Base-by-base conservation (phyloP, 2,888 invertebrate genomes). In the Andrena bucephala region DNA sequence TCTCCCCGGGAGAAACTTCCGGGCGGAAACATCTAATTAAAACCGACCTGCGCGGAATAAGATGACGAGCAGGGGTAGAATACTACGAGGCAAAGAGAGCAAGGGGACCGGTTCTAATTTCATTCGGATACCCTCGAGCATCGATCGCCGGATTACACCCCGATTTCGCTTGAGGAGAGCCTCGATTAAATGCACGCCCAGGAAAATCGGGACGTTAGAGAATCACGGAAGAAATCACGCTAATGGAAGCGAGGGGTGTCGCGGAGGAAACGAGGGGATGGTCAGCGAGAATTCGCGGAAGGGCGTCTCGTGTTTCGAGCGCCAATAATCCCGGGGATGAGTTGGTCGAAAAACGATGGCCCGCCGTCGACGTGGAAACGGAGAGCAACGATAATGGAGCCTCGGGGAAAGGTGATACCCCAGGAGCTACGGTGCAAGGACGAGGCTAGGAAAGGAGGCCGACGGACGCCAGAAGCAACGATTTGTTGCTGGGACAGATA, bases 321-420 rank as follows among this genome's bases (percentile, higher is more conserved):
- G 27, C n/a, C 72, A 27, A 63, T 68, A 72, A 81, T 81, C 66
- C 62, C 33, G 48, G 10, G 70, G 27, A 67, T 52, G 66, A 36
- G 60, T 81, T 81, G 67, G 31, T 78, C 66, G 81, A 68, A 33
- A 24, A 73, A 81, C 36, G 81, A 57, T 68, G 66, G 60, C 6
- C 29, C 13, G 4, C 2, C 50, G 52, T 27, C 52, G 81, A 74
- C 8, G 52, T 65, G 27, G 74, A 57, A 65, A 73, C 69, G 33
- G 48, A 68, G 31, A 62, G 59, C 20, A 71, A 59, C 75, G 71
- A 77, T 85, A 87, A 86, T 71, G 74, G 80, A 84, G 70, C 68
- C 71, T 24, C 59, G 50, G 68, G 59, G 52, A 57, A 60, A 63
- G 50, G 57, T 29, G 63, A 74, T 71, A 83, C 52, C 54, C 48